Evolutionary conservation across 2,797 vertebrate species (phyloP), one percentile per base, ranked within the genome.

Genomic region (Sebastes matsubarae): DNA sequence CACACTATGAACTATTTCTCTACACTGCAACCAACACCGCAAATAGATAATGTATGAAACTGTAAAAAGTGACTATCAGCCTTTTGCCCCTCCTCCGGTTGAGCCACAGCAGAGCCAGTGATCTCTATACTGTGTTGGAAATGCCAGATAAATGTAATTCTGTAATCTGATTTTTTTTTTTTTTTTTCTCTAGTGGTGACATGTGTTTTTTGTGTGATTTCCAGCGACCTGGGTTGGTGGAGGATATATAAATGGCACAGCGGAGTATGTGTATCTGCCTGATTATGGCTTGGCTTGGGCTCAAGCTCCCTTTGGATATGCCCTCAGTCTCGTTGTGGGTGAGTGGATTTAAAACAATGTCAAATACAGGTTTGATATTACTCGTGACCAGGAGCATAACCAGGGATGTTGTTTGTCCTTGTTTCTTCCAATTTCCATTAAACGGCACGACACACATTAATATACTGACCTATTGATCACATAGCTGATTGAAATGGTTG

Each of bases 191-290:
- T 8, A 6, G 5, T n/a, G 22, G 2, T 59, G 8, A 38, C 30
- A 38, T 63, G 13, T 54, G 13, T 54, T 68, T 3, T 76, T 27
- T 79, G 42, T 68, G 24, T 68, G 11, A 42, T 64, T 94, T 96
- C 75, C 94, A 99, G 98, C 98, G 12, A 99, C 98, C 4, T 99
- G 98, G 98, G 98, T 99, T 72, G 98, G 98, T 94, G 98, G 98
- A 71, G 98, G 98, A 42, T 99, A 99, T 83, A 99, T 99, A 90
- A 99, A 99, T 1, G 98, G 98, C 73, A 99, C 98, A 60, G 98
- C 98, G 64, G 98, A 99, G 91, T 96, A 98, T 46, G 98, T 99
- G 14, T 99, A 99, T 88, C 95, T 98, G 3, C 97, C 98, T 8
- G 97, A 92, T 20, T 97, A 93, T 0, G 98, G 98, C 14, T 89